phyloP scores from a whole-genome alignment of 2,113 vertebrate genomes.

The Sander lucioperca region DNA sequence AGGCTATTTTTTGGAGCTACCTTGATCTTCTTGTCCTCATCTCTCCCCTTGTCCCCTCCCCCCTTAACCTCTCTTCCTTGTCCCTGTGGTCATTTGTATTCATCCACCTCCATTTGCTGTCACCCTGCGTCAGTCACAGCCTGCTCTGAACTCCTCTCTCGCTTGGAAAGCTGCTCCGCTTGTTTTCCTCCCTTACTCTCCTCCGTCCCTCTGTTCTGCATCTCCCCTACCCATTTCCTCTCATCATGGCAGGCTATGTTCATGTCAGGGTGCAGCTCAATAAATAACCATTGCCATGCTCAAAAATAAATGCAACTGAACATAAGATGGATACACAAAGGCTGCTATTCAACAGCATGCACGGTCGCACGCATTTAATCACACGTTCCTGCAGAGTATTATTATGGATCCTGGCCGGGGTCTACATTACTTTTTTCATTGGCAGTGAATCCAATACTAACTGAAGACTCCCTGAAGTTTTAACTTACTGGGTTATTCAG shows the following conservation, averaged over 20 bases:
- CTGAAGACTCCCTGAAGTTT: conserved; percentile 53
- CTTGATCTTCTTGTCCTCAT: conserved; percentile 20
- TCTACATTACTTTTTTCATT: conserved; percentile 54
- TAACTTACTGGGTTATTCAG: conserved; percentile 38
- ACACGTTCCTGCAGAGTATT: conserved; percentile 41
- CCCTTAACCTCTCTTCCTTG: conserved; percentile 25
- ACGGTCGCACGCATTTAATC: conserved; percentile 42
- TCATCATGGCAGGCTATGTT: conserved; percentile 38
- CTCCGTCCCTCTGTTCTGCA: conserved; percentile 31
- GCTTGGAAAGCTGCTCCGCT: conserved; percentile 57
- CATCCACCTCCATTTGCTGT: conserved; percentile 76
- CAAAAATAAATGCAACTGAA: conserved; percentile 49
- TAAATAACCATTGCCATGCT: conserved; percentile 44
- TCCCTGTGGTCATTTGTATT: conserved; percentile 76
- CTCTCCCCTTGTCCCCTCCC: neutral
- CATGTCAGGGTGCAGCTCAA: conserved; percentile 20
- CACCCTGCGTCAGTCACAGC: conserved; percentile 58
- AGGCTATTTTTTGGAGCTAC: conserved; percentile 52
- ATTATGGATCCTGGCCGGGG: conserved; percentile 28
- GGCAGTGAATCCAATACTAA: conserved; percentile 56
- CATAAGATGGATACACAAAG: conserved; percentile 27
- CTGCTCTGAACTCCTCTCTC: conserved; percentile 56
- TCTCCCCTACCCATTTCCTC: conserved; percentile 42
- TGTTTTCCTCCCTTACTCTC: conserved; percentile 36
- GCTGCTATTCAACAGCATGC: conserved; percentile 10